phyloP scores from a whole-genome alignment of 2,888 invertebrate genomes.

The Drosophila antonietae region DNA sequence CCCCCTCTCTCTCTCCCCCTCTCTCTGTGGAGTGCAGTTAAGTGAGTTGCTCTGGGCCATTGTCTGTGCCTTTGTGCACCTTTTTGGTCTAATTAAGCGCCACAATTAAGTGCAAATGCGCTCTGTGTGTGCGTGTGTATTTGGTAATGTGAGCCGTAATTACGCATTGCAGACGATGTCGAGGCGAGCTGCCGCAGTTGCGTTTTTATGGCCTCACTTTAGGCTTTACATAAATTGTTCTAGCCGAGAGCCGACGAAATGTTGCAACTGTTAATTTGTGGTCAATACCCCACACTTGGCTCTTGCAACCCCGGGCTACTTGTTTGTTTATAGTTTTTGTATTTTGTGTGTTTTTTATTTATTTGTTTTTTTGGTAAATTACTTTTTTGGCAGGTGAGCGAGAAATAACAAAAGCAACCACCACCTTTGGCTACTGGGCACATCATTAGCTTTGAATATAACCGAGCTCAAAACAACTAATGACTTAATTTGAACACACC shows the following conservation, averaged over 20 bases:
- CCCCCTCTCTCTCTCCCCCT: not conserved
- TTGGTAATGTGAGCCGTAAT: constrained; percentile 75
- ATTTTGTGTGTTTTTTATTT: constrained; percentile 3
- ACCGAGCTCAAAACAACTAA: constrained; percentile 41
- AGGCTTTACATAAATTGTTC: constrained; percentile 60
- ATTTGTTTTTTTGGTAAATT: constrained; percentile 50
- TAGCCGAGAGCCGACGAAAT: constrained; percentile 49
- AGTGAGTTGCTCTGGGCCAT: constrained; percentile 56
- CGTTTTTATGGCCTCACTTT: constrained; percentile 58
- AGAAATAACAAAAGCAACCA: constrained; percentile 33
- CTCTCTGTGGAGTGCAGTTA: not conserved
- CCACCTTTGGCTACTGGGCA: constrained; percentile 24
- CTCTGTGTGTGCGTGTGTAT: constrained; percentile 17
- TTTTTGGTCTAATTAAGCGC: constrained; percentile 80
- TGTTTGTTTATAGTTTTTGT: constrained; percentile 42
- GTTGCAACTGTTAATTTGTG: constrained; percentile 79
- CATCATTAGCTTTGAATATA: constrained; percentile 46
- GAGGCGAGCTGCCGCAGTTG: constrained; percentile 36
- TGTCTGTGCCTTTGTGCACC: constrained; percentile 70
- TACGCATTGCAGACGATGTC: constrained; percentile 69
- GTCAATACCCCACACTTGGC: constrained; percentile 64
- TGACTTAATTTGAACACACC: constrained; percentile 65
- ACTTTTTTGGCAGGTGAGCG: constrained; percentile 60
- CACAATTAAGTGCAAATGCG: constrained; percentile 80
- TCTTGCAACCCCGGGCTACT: constrained; percentile 33